Percentiles rank a stretch among this genome's conserved stretches.
phyloP scores from a whole-genome alignment of 2,888 invertebrate genomes.

The Noctua janthe region DNA sequence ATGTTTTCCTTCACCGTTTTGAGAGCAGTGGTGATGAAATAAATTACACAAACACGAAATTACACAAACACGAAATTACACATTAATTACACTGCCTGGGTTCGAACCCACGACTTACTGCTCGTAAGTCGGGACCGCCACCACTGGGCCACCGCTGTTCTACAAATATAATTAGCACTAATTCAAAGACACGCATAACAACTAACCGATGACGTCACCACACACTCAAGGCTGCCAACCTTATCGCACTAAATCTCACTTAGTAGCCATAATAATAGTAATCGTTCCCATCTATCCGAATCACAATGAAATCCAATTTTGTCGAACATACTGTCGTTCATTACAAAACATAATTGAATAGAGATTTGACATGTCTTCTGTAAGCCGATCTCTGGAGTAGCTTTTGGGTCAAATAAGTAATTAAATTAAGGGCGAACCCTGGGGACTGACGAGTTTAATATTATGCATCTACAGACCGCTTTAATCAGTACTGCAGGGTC shows the following conservation, averaged over 20 bases:
- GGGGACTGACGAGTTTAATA: slow-evolving; percentile 74
- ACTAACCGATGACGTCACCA: slow-evolving; percentile 18
- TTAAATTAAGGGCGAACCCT: slow-evolving; percentile 77
- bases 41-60: too few species aligned
- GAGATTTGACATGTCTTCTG: slow-evolving; percentile 76
- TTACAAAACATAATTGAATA: slow-evolving; percentile 77
- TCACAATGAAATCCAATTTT: slow-evolving; percentile 70
- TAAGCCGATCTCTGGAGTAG: slow-evolving; percentile 67
- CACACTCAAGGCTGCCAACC: slow-evolving; percentile 16
- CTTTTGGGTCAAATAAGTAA: slow-evolving; percentile 80
- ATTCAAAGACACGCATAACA: neutral
- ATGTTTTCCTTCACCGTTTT: too few species aligned
- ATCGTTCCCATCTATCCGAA: slow-evolving; percentile 54
- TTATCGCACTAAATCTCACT: slow-evolving; percentile 59
- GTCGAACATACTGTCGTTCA: slow-evolving; percentile 67
- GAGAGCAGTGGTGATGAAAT: too few species aligned
- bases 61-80: too few species aligned
- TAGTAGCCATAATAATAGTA: slow-evolving; percentile 59
- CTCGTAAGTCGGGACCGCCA: too few species aligned
- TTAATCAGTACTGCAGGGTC: slow-evolving; percentile 51
- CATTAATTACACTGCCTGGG: too few species aligned
- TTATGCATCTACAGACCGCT: slow-evolving; percentile 66
- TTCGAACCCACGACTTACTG: too few species aligned
- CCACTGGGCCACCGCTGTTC: too few species aligned
- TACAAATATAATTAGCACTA: neutral